These are phyloP conservation scores for Micromussa lordhowensis DNA, from an alignment of 92 coral and sea anemone genomes.

Conservation along the genomic window DNA sequence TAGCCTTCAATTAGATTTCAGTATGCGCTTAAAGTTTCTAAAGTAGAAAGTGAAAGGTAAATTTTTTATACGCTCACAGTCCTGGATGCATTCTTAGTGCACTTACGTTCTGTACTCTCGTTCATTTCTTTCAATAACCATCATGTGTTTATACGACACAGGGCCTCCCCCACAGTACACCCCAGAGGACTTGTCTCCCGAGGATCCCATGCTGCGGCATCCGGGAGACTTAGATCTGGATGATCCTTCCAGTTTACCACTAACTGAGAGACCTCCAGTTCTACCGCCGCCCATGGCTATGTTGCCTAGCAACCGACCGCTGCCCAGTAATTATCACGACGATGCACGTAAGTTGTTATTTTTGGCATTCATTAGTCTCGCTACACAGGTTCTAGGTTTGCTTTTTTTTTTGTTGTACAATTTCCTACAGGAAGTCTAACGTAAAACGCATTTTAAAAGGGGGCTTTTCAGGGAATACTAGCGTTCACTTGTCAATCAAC, in stretches of 20 bases:
- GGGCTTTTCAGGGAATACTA: no score
- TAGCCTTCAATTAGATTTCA: neutral
- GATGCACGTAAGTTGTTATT: constrained; percentile 48
- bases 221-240: constrained; percentile 71
- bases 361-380: neutral
- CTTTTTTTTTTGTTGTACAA: no score
- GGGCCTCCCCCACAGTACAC: constrained; percentile 99
- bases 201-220: constrained; percentile 46
- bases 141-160: constrained; percentile 15
- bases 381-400: neutral
- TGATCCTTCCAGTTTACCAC: constrained; percentile 73
- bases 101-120: neutral
- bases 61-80: neutral
- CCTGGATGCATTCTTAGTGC: neutral
- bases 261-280: constrained; percentile 76
- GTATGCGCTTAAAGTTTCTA: neutral
- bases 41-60: neutral
- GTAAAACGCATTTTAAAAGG: no score
- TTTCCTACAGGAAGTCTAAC: no score
- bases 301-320: constrained; percentile 39
- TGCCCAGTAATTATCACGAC: constrained; percentile 16
- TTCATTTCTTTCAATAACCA: neutral
- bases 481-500: no score
- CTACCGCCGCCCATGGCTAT: constrained; percentile 97
- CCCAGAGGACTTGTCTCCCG: constrained; percentile 76